Evolutionary conservation across 1,140 invertebrate genomes (phyloP).

Genomic region (Patella vulgata): DNA sequence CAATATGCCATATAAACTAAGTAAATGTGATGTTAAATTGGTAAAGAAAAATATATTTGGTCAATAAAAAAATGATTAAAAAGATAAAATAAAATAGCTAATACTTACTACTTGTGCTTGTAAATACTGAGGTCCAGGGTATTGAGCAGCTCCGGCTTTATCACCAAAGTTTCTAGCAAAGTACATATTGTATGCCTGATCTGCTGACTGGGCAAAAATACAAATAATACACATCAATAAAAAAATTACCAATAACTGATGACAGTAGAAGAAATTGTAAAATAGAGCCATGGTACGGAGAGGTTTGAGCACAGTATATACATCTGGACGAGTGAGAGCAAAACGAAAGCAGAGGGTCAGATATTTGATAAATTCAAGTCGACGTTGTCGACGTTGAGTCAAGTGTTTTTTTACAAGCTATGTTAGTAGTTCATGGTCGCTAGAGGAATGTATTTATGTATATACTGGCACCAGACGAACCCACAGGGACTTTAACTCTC

Average conservation of each 20-base stretch:
- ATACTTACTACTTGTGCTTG: slow-evolving; percentile 51
- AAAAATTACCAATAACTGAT: not conserved
- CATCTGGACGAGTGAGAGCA: not conserved
- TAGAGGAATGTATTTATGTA: no score
- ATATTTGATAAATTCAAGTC: not conserved
- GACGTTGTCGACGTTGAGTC: no score
- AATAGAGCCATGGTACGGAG: not conserved
- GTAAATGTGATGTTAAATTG: no score
- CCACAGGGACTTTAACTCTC: no score
- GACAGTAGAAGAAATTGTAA: not conserved
- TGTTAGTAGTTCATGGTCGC: no score
- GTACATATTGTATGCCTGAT: slow-evolving; percentile 36
- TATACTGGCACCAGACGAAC: no score
- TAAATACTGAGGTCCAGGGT: slow-evolving; percentile 31
- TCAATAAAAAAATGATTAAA: no score
- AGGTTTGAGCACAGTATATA: not conserved
- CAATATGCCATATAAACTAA: no score
- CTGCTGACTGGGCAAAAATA: slow-evolving; percentile 33
- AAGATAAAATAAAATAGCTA: not conserved
- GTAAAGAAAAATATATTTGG: no score
- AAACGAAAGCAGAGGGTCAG: not conserved
- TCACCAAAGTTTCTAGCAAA: slow-evolving; percentile 25
- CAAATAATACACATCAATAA: not conserved
- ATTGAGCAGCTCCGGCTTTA: slow-evolving; percentile 43
- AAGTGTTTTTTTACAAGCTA: not conserved